Conservation (phyloP, 2,113 vertebrate genomes). For the Tautogolabrus adspersus region DNA sequence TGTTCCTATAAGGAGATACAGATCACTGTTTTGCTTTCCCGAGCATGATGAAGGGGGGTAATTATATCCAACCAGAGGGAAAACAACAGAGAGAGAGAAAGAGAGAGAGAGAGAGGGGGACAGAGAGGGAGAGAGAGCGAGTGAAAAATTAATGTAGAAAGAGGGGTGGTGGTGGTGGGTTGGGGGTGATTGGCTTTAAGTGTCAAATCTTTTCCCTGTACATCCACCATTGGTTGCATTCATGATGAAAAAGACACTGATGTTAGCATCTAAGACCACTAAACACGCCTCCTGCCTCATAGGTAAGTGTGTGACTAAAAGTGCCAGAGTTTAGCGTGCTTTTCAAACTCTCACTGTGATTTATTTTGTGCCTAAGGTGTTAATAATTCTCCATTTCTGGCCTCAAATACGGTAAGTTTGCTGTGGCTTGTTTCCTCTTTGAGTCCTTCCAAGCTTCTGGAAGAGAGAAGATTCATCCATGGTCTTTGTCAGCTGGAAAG, state of each 20-base stretch:
- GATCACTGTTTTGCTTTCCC: conserved; percentile 74
- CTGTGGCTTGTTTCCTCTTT: conserved; percentile 37
- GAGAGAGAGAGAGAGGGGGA: not conserved
- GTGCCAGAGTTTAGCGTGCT: not conserved
- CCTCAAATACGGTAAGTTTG: conserved; percentile 14
- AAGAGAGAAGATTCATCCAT: conserved; percentile 5
- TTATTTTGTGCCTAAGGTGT: conserved; percentile 33
- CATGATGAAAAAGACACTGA: not conserved
- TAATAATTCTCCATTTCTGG: conserved; percentile 8
- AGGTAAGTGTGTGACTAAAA: conserved; percentile 37
- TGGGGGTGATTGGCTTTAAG: conserved; percentile 1
- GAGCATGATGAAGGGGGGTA: conserved; percentile 63
- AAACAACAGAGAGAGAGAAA: conserved; percentile 40
- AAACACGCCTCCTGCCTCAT: not conserved
- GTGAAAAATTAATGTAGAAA: no score
- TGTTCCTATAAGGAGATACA: conserved; percentile 73
- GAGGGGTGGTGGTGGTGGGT: not conserved
- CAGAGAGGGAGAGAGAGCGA: not conserved
- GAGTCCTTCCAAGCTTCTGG: conserved; percentile 32
- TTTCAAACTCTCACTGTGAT: conserved; percentile 32
- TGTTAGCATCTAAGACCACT: not conserved
- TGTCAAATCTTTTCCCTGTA: conserved; percentile 7
- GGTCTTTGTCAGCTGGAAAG: conserved; percentile 20
- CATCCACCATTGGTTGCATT: not conserved
- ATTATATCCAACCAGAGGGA: conserved; percentile 64